Evolutionary conservation across 2,113 vertebrate genomes (phyloP).

Genomic region (Sphyrna mokarran): DNA sequence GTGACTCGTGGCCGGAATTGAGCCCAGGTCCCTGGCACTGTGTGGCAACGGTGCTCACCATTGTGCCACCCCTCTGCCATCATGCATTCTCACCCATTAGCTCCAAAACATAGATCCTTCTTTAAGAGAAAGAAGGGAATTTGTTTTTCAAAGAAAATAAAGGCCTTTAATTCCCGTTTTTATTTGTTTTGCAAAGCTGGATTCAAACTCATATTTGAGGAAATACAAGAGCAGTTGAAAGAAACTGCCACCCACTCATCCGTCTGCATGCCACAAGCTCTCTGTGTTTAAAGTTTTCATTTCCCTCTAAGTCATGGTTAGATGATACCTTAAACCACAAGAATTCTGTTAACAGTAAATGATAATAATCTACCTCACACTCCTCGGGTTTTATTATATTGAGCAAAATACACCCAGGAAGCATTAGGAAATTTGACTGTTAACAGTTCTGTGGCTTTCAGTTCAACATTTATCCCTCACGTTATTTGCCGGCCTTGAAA

Average conservation of each 20-base stretch:
- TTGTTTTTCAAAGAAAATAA: neutral
- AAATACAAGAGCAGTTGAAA: neutral
- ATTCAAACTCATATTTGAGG: neutral
- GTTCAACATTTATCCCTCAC: neutral
- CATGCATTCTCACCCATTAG: neutral
- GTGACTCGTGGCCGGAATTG: no score
- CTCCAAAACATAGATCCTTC: neutral
- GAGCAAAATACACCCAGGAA: neutral
- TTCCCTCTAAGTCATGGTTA: neutral
- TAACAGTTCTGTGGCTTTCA: neutral
- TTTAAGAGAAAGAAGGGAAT: neutral
- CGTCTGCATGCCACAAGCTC: neutral
- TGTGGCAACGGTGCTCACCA: no score
- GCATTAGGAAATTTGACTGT: neutral
- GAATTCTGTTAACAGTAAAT: conserved; percentile 12
- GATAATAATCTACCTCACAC: conserved; percentile 15
- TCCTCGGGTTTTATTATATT: neutral
- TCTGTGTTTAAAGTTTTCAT: neutral
- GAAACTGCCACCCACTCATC: neutral
- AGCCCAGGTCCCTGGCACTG: no score
- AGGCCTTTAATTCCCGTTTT: neutral
- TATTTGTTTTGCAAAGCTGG: neutral
- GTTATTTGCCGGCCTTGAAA: neutral
- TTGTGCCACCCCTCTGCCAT: no score
- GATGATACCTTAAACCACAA: conserved; percentile 25